A percentile compares a stretch with the other conserved stretches of the same genome.
Evolutionary conservation across 2,113 vertebrate species (phyloP).

Genomic region (Channa argus): DNA sequence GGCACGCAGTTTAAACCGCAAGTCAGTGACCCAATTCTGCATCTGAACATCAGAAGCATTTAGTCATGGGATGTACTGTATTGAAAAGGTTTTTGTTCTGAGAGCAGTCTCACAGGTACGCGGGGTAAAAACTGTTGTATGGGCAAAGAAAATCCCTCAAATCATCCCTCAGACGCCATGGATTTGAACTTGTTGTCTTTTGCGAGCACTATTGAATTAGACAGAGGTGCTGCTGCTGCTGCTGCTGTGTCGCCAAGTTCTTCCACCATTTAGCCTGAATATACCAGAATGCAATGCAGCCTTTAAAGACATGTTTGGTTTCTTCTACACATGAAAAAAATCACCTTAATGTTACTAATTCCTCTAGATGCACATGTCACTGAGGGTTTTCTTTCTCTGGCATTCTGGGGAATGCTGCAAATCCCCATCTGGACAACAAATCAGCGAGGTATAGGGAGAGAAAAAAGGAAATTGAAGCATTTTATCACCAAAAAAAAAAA

Average conservation of each 20-base stretch:
- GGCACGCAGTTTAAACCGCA: conserved; percentile 49
- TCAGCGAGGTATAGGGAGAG: neutral
- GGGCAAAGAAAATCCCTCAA: conserved; percentile 24
- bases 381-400: neutral
- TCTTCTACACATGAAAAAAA: neutral
- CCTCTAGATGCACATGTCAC: neutral
- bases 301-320: neutral
- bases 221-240: neutral
- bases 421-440: neutral
- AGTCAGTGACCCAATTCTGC: conserved; percentile 69
- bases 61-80: conserved; percentile 45
- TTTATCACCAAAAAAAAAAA: conserved; percentile 54
- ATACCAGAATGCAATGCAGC: conserved; percentile 1
- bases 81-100: conserved; percentile 36
- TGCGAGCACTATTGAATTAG: neutral
- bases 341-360: neutral
- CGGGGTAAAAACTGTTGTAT: conserved; percentile 19
- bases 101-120: conserved; percentile 42
- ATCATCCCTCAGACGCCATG: conserved; percentile 23
- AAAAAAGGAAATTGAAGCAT: conserved; percentile 24
- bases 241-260: neutral
- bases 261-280: neutral
- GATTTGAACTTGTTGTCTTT: conserved; percentile 1
- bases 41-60: conserved; percentile 56
- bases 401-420: conserved; percentile 11